Conservation (phyloP, 2,113 vertebrate species). For the Pomatorhinus ruficollis region DNA sequence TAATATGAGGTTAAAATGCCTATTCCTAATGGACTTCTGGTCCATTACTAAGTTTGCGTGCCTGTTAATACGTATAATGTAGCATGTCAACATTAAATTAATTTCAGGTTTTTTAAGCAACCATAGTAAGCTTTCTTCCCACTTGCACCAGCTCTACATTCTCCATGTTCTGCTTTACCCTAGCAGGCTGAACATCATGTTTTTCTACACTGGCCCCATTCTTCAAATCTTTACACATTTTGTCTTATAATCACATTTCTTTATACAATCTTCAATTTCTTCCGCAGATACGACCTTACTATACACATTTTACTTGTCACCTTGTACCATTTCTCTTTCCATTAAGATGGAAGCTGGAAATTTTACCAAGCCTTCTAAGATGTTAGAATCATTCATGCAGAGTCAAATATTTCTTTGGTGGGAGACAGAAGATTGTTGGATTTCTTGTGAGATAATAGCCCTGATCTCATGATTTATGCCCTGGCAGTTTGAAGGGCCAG, state of each 20-base stretch:
- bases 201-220: not conserved
- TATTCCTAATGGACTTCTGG: not conserved
- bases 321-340: not conserved
- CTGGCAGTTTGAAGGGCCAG: not conserved
- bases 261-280: not conserved
- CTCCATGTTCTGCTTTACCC: not conserved
- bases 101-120: not conserved
- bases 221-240: not conserved
- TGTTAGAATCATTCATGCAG: not conserved
- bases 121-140: not conserved
- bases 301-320: not conserved
- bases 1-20: not conserved
- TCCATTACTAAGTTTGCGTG: not conserved
- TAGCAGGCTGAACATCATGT: not conserved
- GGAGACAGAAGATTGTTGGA: not conserved
- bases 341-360: not conserved
- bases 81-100: not conserved
- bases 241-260: not conserved
- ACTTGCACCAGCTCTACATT: not conserved
- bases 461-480: not conserved
- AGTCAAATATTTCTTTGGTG: not conserved
- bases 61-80: not conserved
- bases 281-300: not conserved
- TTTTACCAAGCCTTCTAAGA: not conserved
- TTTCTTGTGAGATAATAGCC: not conserved